These are phyloP conservation scores for Coryphaenoides rupestris DNA, from an alignment of 2,113 vertebrate genomes.

Conservation along the genomic window DNA sequence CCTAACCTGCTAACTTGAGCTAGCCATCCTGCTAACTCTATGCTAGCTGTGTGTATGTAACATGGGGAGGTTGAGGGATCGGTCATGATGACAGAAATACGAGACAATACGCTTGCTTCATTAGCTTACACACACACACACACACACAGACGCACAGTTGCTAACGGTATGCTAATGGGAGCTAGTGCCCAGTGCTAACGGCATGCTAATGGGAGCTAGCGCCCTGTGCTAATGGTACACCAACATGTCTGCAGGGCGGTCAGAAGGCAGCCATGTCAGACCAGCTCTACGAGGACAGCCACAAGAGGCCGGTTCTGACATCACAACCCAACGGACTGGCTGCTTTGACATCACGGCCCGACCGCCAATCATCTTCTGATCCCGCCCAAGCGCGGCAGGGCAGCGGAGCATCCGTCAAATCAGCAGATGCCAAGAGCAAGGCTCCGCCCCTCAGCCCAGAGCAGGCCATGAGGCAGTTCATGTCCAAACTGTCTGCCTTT, in stretches of 20 bases:
- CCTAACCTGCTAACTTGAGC: too few relatives aligned
- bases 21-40: too few relatives aligned
- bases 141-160: too few relatives aligned
- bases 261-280: conserved; percentile 57
- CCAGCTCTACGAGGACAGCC: conserved; percentile 86
- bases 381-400: conserved; percentile 82
- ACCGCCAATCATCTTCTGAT: conserved; percentile 78
- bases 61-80: too few relatives aligned
- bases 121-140: too few relatives aligned
- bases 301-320: conserved; percentile 88
- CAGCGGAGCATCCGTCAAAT: conserved; percentile 87
- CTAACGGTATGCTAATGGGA: too few relatives aligned
- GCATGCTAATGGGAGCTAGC: too few relatives aligned
- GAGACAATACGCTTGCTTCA: too few relatives aligned
- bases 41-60: too few relatives aligned
- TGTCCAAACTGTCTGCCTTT: conserved; percentile 90
- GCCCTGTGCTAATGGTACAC: too few relatives aligned
- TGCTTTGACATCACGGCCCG: conserved; percentile 74
- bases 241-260: conserved; percentile 39
- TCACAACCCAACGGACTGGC: conserved; percentile 91
- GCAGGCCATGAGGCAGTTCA: conserved; percentile 95
- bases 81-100: too few relatives aligned
- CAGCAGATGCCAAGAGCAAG: conserved; percentile 82
- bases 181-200: too few relatives aligned
- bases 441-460: conserved; percentile 79